Percentiles rank a stretch among this genome's conserved stretches.
Evolutionary conservation across 2,888 invertebrate species (phyloP).

Genomic region (Xestia rhomboidea): DNA sequence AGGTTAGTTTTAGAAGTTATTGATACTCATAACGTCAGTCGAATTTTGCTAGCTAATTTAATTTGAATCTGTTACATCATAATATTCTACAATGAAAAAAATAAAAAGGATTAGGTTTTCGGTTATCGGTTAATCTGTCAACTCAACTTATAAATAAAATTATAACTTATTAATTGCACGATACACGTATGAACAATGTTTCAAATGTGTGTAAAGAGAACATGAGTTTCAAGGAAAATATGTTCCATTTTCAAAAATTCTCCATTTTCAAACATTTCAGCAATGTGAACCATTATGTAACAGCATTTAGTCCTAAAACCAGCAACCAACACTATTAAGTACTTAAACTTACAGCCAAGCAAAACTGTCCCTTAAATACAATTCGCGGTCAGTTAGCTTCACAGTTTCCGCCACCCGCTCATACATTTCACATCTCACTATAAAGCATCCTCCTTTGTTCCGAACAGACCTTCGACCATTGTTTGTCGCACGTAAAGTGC

Average conservation of each 20-base stretch:
- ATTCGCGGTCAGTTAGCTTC: conserved; percentile 34
- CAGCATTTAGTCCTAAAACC: background rate
- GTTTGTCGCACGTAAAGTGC: conserved; percentile 52
- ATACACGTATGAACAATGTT: background rate
- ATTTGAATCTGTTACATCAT: too few relatives aligned
- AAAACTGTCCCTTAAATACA: conserved; percentile 18
- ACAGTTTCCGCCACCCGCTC: conserved; percentile 5
- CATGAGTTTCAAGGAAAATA: too few relatives aligned
- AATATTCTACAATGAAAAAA: too few relatives aligned
- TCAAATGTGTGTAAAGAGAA: background rate
- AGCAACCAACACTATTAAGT: background rate
- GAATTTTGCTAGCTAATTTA: too few relatives aligned
- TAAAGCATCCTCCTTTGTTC: conserved; percentile 47
- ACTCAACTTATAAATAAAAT: too few relatives aligned
- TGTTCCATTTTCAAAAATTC: too few relatives aligned
- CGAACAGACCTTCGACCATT: conserved; percentile 44
- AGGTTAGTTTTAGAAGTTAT: too few relatives aligned
- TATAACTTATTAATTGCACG: too few relatives aligned
- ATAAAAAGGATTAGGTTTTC: too few relatives aligned
- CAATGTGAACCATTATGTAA: background rate
- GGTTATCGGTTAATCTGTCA: too few relatives aligned
- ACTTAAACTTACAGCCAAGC: conserved; percentile 2
- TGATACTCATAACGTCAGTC: too few relatives aligned
- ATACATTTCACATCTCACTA: conserved; percentile 29
- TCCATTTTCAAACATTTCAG: background rate